Percentiles rank a stretch among this genome's conserved stretches.
Conservation (phyloP, 2,113 vertebrate genomes). For the Bufo bufo region DNA sequence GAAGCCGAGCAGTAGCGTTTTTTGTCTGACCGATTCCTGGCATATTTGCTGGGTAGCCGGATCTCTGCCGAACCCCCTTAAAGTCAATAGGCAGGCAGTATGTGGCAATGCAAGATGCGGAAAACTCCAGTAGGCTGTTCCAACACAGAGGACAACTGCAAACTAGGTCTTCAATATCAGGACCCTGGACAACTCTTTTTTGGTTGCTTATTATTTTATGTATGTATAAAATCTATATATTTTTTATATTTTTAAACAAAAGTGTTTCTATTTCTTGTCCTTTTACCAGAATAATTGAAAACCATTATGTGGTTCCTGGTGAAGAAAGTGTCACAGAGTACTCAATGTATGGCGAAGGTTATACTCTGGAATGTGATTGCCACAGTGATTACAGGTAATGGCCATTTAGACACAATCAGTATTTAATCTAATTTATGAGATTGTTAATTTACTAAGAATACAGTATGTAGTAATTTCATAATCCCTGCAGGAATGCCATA, state of each 20-base stretch:
- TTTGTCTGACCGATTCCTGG: too few species aligned
- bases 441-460: neutral
- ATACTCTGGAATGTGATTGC: conserved; percentile 76
- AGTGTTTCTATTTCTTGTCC: conserved; percentile 23
- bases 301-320: conserved; percentile 69
- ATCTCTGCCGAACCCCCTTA: too few species aligned
- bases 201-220: too few species aligned
- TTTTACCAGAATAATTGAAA: conserved; percentile 72
- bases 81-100: too few species aligned
- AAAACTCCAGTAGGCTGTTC: too few species aligned
- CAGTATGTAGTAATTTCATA: neutral
- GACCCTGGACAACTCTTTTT: too few species aligned
- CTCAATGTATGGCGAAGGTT: conserved; percentile 70
- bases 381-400: conserved; percentile 78
- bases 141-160: too few species aligned
- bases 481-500: neutral
- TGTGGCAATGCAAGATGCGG: too few species aligned
- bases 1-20: too few species aligned
- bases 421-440: neutral
- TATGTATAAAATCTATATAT: neutral
- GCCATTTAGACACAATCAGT: neutral
- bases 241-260: neutral
- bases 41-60: too few species aligned
- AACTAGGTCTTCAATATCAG: too few species aligned
- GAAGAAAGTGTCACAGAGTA: conserved; percentile 72